Conservation (phyloP, 1,140 invertebrate species). For the Contarinia nasturtii region DNA sequence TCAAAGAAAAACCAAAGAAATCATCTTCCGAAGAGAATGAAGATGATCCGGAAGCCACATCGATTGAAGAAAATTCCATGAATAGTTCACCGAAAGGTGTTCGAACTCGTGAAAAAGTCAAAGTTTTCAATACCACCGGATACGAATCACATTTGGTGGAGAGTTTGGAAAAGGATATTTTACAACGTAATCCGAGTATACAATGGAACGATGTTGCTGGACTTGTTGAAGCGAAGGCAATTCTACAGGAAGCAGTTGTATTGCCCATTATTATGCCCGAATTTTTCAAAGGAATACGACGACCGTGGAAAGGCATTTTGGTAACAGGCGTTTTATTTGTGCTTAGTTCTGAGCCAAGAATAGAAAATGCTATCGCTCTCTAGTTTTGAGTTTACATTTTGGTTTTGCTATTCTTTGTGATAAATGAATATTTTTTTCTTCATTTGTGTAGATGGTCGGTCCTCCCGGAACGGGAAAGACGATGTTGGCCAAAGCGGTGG, state of each 20-base stretch:
- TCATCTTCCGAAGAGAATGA: constrained; percentile 22
- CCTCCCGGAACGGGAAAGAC: constrained; percentile 92
- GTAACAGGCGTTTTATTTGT: too few relatives aligned
- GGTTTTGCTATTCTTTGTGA: too few relatives aligned
- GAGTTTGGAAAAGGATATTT: constrained; percentile 78
- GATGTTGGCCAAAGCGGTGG: constrained; percentile 93
- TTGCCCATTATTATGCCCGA: constrained; percentile 95
- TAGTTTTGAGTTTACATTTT: too few relatives aligned
- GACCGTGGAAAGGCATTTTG: constrained; percentile 78
- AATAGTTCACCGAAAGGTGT: constrained; percentile 12
- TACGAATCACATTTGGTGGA: constrained; percentile 66
- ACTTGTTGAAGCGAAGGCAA: constrained; percentile 80
- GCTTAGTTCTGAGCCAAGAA: too few relatives aligned
- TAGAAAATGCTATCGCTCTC: too few relatives aligned
- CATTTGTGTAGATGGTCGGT: too few relatives aligned
- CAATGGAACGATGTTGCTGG: constrained; percentile 96
- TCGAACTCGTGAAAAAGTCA: constrained; percentile 28
- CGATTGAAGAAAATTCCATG: constrained; percentile 19
- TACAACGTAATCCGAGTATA: constrained; percentile 91
- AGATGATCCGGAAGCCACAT: constrained; percentile 19
- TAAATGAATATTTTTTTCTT: too few relatives aligned
- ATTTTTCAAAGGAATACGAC: constrained; percentile 84
- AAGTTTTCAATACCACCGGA: constrained; percentile 50
- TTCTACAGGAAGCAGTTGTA: constrained; percentile 94
- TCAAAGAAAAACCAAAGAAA: constrained; percentile 13